A percentile compares a stretch with the other conserved stretches of the same genome.
Conservation (phyloP, 2,797 vertebrate genomes). For the Gymnodraco acuticeps region DNA sequence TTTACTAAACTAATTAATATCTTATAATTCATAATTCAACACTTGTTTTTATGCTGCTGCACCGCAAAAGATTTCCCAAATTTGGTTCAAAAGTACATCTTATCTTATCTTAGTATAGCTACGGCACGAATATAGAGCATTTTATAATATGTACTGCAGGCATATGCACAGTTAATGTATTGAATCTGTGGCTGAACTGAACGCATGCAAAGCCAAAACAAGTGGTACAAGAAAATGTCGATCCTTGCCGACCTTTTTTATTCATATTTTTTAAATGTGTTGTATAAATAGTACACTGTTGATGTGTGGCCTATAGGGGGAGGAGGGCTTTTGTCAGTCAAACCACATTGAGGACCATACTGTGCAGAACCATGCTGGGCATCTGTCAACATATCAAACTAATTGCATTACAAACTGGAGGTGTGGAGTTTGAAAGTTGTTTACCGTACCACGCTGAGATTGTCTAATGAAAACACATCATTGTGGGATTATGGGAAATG, state of each 20-base stretch:
- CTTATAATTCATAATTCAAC: too few species aligned
- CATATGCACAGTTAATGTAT: neutral
- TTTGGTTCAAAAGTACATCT: too few species aligned
- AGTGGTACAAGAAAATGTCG: neutral
- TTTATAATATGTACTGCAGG: too few species aligned
- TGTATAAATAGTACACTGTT: neutral
- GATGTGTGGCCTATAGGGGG: neutral
- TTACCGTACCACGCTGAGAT: neutral
- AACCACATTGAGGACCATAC: neutral
- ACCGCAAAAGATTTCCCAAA: too few species aligned
- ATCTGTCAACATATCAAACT: neutral
- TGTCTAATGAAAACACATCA: neutral
- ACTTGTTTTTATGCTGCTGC: too few species aligned
- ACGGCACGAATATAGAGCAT: too few species aligned
- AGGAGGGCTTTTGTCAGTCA: neutral
- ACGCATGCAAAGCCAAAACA: neutral
- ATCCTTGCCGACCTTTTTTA: neutral
- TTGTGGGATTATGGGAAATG: slow-evolving; percentile 3
- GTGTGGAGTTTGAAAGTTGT: neutral
- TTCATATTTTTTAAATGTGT: too few species aligned
- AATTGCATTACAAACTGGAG: neutral
- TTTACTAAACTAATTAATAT: too few species aligned
- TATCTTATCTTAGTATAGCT: too few species aligned
- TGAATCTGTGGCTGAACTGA: neutral
- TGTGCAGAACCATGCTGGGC: too few species aligned